Evolutionary conservation across 1,140 invertebrate species (phyloP), one percentile per base, ranked within the genome.

Genomic region (Eupeodes corollae): DNA sequence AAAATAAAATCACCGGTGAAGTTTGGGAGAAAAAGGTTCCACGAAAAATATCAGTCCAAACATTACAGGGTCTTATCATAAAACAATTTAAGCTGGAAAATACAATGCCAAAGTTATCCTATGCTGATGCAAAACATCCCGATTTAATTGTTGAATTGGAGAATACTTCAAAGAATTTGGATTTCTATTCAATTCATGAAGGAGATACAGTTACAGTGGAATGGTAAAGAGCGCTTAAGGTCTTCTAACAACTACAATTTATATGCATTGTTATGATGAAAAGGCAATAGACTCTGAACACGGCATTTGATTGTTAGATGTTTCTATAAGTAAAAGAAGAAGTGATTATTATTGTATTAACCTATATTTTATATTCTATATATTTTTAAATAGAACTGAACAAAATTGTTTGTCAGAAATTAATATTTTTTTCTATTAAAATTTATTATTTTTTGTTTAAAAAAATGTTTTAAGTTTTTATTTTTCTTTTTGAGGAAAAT

Each of bases 131-230:
- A 50, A 66, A 69, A 77, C 63, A 82, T 51, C 76, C 78, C 6
- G 74, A 79, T 31, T 74, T 82, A 32, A 77, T 84, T 64, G 82
- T 90, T 56, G 72, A 73, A 50, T 63, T 92, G 44, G 84, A 90
- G 50, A 91, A 91, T 63, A 78, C 80, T 45, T 77, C 86, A 46
- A 84, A 88, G 66, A 79, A 86, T 54, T 65, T 94, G 30, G 77
- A 78, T 49, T 91, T 82, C 68, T 94, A 85, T 70, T 90, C 88
- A 0, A 72, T 93, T 32, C 84, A 90, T 72, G 79, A 86, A 57
- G 84, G 84, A 46, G 88, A 93, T 70, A 80, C 74, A 44, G 80
- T 93, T 57, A 63, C 79, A 48, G 79, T 86, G 6, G 74, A 74
- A 49, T 85, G 82, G 78, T 82, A 73, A 75, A 50, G 49, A 44